Conservation (phyloP, 2,888 invertebrate genomes). For the Dasysyrphus albostriatus region DNA sequence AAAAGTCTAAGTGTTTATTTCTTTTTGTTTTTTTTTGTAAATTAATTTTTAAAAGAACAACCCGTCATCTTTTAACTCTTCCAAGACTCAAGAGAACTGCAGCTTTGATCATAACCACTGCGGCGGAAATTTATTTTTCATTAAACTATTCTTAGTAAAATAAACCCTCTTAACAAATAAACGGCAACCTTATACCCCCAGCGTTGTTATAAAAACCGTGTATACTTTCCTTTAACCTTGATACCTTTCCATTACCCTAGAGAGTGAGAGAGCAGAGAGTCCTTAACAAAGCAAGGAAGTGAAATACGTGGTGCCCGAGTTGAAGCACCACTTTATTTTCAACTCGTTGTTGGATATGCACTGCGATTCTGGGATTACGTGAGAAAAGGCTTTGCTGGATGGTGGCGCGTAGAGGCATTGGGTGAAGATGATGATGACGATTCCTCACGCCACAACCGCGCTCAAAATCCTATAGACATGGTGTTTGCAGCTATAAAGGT, state of each 20-base stretch:
- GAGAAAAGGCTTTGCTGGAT: not conserved
- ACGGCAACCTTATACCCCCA: not conserved
- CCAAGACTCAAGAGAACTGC: not conserved
- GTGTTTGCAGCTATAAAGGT: not conserved
- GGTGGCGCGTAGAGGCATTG: not conserved
- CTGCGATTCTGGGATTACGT: not conserved
- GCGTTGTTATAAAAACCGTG: not conserved
- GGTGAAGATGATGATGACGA: conserved; percentile 1
- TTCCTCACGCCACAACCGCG: not conserved
- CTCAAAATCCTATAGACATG: not conserved
- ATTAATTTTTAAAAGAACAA: not conserved
- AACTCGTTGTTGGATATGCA: not conserved
- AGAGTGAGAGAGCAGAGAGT: not conserved
- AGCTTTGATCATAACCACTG: not conserved
- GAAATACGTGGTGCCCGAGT: not conserved
- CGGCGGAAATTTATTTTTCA: conserved; percentile 1
- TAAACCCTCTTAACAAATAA: conserved; percentile 8
- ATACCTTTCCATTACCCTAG: not conserved
- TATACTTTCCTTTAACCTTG: conserved; percentile 10
- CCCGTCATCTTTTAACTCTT: not conserved
- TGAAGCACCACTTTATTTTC: not conserved
- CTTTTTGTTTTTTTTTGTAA: not conserved
- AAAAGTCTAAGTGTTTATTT: not conserved
- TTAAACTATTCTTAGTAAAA: conserved; percentile 3
- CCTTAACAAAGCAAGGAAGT: not conserved